phyloP scores from a whole-genome alignment of 2,888 invertebrate genomes.

The Cyaniris semiargus region DNA sequence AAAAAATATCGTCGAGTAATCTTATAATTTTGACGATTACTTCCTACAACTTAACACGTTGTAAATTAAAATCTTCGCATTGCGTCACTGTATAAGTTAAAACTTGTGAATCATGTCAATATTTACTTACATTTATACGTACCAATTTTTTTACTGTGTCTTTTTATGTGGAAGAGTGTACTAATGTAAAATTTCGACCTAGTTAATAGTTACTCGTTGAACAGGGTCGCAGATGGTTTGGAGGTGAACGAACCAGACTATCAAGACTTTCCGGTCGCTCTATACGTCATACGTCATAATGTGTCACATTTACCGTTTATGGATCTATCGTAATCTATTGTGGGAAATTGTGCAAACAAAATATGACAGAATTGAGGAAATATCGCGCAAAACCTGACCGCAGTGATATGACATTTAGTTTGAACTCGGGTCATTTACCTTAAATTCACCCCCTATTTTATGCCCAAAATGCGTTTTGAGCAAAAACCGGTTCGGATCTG shows the following conservation, averaged over 20 bases:
- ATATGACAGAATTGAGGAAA: neutral
- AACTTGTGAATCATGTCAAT: neutral
- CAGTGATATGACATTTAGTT: neutral
- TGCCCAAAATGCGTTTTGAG: neutral
- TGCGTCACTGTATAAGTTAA: slow-evolving; percentile 11
- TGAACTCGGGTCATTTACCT: neutral
- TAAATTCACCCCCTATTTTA: neutral
- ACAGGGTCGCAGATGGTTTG: slow-evolving; percentile 68
- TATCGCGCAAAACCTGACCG: neutral
- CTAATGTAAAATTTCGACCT: slow-evolving; percentile 51
- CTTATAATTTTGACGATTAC: neutral
- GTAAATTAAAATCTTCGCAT: neutral
- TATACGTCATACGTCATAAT: slow-evolving; percentile 44
- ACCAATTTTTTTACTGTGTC: neutral
- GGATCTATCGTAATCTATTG: neutral
- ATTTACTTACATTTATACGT: neutral
- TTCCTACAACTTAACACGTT: slow-evolving; percentile 6
- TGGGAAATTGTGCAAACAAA: neutral
- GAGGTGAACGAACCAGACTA: slow-evolving; percentile 71
- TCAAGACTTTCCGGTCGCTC: slow-evolving; percentile 65
- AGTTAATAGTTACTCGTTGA: slow-evolving; percentile 52
- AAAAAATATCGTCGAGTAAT: neutral
- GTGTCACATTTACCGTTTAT: slow-evolving; percentile 6
- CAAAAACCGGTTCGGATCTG: neutral
- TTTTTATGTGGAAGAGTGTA: slow-evolving; percentile 45